Conservation (phyloP, 2,888 invertebrate genomes). For the Ctenicera cuprea region DNA sequence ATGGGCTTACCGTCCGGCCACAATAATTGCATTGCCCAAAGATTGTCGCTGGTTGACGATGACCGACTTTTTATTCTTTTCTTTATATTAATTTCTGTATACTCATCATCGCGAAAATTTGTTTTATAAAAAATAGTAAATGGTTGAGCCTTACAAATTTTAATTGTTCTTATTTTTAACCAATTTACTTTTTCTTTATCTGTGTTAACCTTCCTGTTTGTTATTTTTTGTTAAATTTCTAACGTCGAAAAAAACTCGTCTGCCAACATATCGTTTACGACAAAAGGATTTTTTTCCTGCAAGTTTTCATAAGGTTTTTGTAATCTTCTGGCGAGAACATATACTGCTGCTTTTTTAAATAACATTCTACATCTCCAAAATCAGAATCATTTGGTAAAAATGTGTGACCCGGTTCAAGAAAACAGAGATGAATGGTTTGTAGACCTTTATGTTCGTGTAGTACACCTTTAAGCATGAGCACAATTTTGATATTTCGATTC, state of each 20-base stretch:
- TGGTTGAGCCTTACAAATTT: neutral
- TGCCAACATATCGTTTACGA: neutral
- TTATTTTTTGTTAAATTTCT: constrained; percentile 1
- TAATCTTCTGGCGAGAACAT: constrained; percentile 23
- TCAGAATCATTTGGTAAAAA: constrained; percentile 19
- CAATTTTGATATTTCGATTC: constrained; percentile 56
- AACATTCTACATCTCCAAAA: constrained; percentile 25
- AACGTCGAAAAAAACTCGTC: constrained; percentile 1
- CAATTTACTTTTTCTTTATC: constrained; percentile 11
- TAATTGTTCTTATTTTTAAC: constrained; percentile 25
- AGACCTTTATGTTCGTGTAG: constrained; percentile 39
- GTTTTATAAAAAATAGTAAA: too few relatives aligned
- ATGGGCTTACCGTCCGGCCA: too few relatives aligned
- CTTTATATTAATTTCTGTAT: too few relatives aligned
- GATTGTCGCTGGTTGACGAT: too few relatives aligned
- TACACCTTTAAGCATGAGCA: constrained; percentile 50
- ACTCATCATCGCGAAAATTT: too few relatives aligned
- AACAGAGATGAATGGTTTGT: constrained; percentile 39
- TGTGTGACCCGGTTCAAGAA: constrained; percentile 9
- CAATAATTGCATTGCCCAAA: too few relatives aligned
- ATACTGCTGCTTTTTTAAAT: constrained; percentile 13
- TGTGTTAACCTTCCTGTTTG: constrained; percentile 4
- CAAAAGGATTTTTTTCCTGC: constrained; percentile 11
- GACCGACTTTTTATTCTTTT: too few relatives aligned
- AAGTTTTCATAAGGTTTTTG: neutral